phyloP scores from a whole-genome alignment of 2,888 invertebrate genomes.

The Brenthis hecate region DNA sequence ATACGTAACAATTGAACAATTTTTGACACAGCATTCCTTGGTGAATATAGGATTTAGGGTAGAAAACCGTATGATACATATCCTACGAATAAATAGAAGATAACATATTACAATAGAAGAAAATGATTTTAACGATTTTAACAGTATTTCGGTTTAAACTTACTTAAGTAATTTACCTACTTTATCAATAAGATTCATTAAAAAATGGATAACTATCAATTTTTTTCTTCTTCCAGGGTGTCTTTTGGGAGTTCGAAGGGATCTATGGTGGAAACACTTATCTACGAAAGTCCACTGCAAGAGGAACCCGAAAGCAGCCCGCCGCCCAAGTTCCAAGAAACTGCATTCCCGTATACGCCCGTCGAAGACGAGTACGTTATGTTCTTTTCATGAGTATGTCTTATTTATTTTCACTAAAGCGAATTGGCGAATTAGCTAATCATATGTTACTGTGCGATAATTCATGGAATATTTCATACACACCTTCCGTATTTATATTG shows the following conservation, averaged over 20 bases:
- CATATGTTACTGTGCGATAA: slow-evolving; percentile 6
- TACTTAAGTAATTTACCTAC: no score
- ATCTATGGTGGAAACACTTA: slow-evolving; percentile 96
- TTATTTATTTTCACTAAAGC: slow-evolving; percentile 51
- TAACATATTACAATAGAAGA: no score
- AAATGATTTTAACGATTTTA: no score
- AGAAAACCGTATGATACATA: no score
- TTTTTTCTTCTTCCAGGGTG: slow-evolving; percentile 84
- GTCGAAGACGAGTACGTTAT: slow-evolving; percentile 83
- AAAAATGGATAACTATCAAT: background rate
- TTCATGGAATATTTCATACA: background rate
- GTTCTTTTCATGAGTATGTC: slow-evolving; percentile 70
- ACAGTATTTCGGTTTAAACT: no score
- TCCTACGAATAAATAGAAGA: no score
- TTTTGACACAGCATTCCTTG: no score
- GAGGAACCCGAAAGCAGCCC: slow-evolving; percentile 90
- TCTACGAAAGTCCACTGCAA: slow-evolving; percentile 92
- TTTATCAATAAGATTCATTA: no score
- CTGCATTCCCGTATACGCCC: slow-evolving; percentile 74
- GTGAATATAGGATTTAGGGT: no score
- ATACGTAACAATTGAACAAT: no score
- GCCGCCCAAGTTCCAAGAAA: slow-evolving; percentile 73
- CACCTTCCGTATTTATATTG: background rate
- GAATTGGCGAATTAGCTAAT: slow-evolving; percentile 37
- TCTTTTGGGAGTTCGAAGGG: slow-evolving; percentile 97